A percentile compares a stretch with the other conserved stretches of the same genome.
Evolutionary conservation across 2,888 invertebrate species (phyloP).

Genomic region (Bellardia bayeri): DNA sequence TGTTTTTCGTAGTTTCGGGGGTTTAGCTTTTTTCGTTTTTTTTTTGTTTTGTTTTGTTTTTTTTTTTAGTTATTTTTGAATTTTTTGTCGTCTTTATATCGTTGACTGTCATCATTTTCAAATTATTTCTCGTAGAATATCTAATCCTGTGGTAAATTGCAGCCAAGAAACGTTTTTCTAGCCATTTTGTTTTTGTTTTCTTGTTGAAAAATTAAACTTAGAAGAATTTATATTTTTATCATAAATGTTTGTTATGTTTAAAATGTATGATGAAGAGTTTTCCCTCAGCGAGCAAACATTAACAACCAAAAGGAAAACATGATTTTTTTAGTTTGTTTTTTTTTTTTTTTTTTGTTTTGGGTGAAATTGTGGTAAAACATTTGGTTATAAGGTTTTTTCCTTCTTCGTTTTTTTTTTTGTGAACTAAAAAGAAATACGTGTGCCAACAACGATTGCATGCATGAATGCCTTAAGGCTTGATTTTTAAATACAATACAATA

Average conservation of each 20-base stretch:
- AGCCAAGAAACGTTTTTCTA: constrained; percentile 71
- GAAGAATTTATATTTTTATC: constrained; percentile 56
- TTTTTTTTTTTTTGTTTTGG: constrained; percentile 40
- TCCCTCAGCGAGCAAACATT: constrained; percentile 38
- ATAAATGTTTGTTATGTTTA: constrained; percentile 55
- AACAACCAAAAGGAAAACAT: constrained; percentile 62
- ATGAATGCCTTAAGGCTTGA: constrained; percentile 66
- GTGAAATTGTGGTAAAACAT: constrained; percentile 71
- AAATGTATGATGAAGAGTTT: constrained; percentile 42
- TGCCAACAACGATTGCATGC: constrained; percentile 70
- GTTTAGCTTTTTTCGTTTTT: constrained; percentile 15
- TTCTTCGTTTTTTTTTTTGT: constrained; percentile 10
- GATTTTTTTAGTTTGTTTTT: constrained; percentile 39
- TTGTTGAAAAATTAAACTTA: constrained; percentile 40
- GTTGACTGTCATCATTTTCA: constrained; percentile 85
- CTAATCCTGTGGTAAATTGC: constrained; percentile 84
- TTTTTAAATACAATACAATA: constrained; percentile 54
- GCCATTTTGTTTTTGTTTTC: constrained; percentile 31
- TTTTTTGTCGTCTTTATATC: constrained; percentile 78
- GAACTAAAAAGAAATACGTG: constrained; percentile 63
- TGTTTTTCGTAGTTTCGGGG: constrained; percentile 54
- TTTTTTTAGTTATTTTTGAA: constrained; percentile 67
- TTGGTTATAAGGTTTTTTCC: constrained; percentile 50
- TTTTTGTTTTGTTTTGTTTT: too few species aligned
- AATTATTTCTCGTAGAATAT: constrained; percentile 85